These are phyloP conservation scores for Carassius auratus DNA, from an alignment of 2,113 vertebrate species.

Conservation along the genomic window DNA sequence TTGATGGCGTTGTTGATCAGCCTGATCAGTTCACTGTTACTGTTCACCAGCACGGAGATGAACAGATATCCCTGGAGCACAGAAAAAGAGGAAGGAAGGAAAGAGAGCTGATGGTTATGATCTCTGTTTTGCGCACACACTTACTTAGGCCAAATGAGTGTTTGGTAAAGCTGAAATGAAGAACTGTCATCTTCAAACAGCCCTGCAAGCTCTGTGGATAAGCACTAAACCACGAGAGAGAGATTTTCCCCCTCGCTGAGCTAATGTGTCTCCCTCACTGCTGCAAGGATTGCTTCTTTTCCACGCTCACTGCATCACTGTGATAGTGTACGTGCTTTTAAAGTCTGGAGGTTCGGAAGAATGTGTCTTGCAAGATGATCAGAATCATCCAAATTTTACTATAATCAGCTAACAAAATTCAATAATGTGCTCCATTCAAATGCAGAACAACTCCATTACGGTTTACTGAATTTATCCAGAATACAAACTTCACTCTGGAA, in stretches of 20 bases:
- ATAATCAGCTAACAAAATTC: neutral
- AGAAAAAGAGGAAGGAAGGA: constrained; percentile 9
- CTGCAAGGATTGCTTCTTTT: neutral
- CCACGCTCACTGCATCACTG: neutral
- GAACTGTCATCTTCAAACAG: constrained; percentile 32
- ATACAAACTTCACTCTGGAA: neutral
- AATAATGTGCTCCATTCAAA: neutral
- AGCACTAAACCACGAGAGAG: constrained; percentile 34
- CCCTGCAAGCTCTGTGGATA: neutral
- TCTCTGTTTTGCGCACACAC: neutral
- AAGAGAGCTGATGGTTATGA: neutral
- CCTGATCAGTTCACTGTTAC: constrained; percentile 91
- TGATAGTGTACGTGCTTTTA: neutral
- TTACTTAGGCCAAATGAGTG: neutral
- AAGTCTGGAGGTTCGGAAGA: neutral
- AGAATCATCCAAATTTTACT: neutral
- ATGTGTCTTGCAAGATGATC: neutral
- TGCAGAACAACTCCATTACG: neutral
- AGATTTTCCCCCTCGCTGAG: constrained; percentile 38
- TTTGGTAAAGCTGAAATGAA: neutral
- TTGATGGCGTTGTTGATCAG: constrained; percentile 95
- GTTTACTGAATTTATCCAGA: neutral
- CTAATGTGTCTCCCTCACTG: constrained; percentile 10
- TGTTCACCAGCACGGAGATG: constrained; percentile 93
- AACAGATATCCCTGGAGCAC: constrained; percentile 86